phyloP scores from a whole-genome alignment of 2,888 invertebrate genomes.

The Drosophila kambysellisi region DNA sequence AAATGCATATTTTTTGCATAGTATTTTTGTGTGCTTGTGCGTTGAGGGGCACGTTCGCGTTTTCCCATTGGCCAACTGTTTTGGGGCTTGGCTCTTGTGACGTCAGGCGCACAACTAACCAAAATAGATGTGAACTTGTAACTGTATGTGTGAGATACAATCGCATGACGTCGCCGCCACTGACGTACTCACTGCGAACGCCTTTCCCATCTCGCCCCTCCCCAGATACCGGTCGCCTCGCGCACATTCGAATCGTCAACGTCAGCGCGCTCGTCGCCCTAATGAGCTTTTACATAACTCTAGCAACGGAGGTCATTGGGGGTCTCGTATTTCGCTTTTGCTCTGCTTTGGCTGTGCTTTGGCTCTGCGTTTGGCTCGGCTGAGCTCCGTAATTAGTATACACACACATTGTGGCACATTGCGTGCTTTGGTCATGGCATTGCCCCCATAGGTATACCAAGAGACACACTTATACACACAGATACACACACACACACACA shows the following conservation, averaged over 20 bases:
- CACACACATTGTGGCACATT: conserved; percentile 38
- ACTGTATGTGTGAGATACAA: conserved; percentile 47
- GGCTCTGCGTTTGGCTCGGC: conserved; percentile 18
- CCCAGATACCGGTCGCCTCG: background rate
- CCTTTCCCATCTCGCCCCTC: background rate
- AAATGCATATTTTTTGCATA: conserved; percentile 22
- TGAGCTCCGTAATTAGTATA: conserved; percentile 63
- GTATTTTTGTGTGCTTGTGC: conserved; percentile 9
- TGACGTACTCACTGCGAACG: conserved; percentile 52
- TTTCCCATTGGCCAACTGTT: conserved; percentile 72
- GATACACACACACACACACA: conserved; percentile 12
- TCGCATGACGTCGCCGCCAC: conserved; percentile 42
- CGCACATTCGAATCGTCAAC: conserved; percentile 22
- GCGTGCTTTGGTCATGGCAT: conserved; percentile 55
- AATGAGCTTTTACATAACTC: conserved; percentile 69
- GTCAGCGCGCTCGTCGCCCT: conserved; percentile 27
- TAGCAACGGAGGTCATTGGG: conserved; percentile 15
- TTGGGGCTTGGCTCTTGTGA: conserved; percentile 81
- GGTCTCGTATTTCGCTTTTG: conserved; percentile 33
- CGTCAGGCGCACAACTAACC: conserved; percentile 65
- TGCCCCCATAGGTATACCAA: conserved; percentile 25
- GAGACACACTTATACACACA: conserved; percentile 19
- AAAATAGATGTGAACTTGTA: conserved; percentile 27
- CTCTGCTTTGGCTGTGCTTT: conserved; percentile 17
- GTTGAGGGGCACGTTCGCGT: conserved; percentile 59